Base-by-base conservation (phyloP, 2,113 vertebrate species). In the Corythaeola cristata region DNA sequence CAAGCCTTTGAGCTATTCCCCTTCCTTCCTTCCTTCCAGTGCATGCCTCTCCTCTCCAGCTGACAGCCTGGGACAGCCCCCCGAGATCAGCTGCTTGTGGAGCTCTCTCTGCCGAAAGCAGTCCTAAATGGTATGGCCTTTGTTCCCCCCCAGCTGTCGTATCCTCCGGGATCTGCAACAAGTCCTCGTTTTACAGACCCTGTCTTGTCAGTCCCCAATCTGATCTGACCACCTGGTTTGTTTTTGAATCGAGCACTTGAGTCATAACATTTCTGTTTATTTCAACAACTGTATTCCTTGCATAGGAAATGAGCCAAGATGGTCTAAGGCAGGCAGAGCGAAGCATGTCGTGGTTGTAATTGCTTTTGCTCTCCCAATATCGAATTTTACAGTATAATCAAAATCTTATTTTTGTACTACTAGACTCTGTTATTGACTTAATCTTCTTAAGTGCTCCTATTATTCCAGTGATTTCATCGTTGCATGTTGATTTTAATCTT, bases 401-500 rank as follows among this genome's bases (percentile, higher is more conserved):
- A 94, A 96, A 91, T 97, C 96, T 97, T 94, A 96, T 98, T 97
- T 98, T 97, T 82, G 87, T 96, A 71, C 84, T 98, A 91, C 92
- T 97, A 97, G 96, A 95, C 95, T 94, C 95, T 97, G 96, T 96
- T 95, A 95, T 95, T 95, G 93, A 95, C 93, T 98, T 97, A 98
- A 98, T 98, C 97, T 98, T 98, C 97, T 97, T 97, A 97, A 97
- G 94, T 97, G 95, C 97, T 98, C 97, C 98, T 98, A 97, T 98
- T 97, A 97, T 97, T 96, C 95, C 96, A 97, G 97, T 97, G 97
- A 95, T 96, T 98, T 98, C 97, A 97, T 97, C 96, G 93, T 97
- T 96, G 90, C 97, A 95, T 97, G 96, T 98, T 98, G 97, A 98
- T 97, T 98, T 97, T 99, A 98, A 99, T 99, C 98, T 97, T 96